Conservation (phyloP, 2,113 vertebrate genomes). For the Isurus oxyrinchus region DNA sequence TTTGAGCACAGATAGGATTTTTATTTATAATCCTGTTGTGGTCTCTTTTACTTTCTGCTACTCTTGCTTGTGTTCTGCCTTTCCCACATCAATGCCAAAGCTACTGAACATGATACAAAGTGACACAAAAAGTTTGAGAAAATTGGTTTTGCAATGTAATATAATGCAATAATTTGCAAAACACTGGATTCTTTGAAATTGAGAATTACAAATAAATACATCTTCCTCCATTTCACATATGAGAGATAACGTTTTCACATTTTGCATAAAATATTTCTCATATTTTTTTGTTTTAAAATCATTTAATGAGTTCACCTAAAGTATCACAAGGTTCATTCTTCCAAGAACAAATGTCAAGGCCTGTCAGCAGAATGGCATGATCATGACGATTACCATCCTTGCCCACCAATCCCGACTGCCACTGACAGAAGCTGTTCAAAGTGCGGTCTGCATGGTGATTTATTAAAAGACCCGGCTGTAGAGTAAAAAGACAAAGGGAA, state of each 20-base stretch:
- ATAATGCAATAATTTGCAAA: background rate
- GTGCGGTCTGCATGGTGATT: conserved; percentile 85
- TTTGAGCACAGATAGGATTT: background rate
- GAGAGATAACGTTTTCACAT: background rate
- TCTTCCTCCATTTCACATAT: background rate
- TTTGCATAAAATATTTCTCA: background rate
- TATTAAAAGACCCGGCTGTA: conserved; percentile 74
- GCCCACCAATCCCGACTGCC: conserved; percentile 75
- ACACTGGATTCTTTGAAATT: background rate
- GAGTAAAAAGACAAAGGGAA: conserved; percentile 29
- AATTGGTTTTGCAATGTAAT: background rate
- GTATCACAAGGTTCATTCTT: conserved; percentile 87
- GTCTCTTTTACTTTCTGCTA: background rate
- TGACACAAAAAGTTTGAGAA: background rate
- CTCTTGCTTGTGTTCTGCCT: background rate
- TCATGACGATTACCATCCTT: conserved; percentile 73
- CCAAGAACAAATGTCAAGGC: conserved; percentile 87
- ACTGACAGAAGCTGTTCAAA: conserved; percentile 83
- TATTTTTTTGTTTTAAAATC: background rate
- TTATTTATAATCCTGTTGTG: background rate
- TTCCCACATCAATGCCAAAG: background rate
- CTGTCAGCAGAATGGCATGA: conserved; percentile 81
- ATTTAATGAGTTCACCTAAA: conserved; percentile 57
- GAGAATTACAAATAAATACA: background rate
- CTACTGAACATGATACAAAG: background rate